Evolutionary conservation across 2,888 invertebrate genomes (phyloP).

Genomic region (Coenonympha arcania): DNA sequence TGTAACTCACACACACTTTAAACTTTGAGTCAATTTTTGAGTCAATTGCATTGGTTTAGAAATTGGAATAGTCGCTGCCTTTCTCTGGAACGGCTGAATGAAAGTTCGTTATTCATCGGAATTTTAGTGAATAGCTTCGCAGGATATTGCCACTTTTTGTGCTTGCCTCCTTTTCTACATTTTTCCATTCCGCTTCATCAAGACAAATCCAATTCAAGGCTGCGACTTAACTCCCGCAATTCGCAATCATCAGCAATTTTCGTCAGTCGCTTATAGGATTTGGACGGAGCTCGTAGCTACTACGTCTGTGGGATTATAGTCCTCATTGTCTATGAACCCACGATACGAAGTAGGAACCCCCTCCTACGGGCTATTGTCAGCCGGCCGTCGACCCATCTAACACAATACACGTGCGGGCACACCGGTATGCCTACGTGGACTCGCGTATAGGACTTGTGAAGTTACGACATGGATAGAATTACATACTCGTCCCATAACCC

Average conservation of each 20-base stretch:
- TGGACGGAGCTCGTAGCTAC: neutral
- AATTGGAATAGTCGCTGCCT: too few species aligned
- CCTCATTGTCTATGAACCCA: constrained; percentile 43
- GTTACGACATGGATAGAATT: neutral
- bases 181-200: neutral
- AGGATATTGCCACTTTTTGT: too few species aligned
- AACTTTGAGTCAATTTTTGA: too few species aligned
- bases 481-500: too few species aligned
- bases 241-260: neutral
- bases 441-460: neutral
- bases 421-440: neutral
- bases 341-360: constrained; percentile 17
- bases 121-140: too few species aligned
- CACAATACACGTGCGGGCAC: constrained; percentile 35
- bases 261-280: neutral
- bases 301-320: constrained; percentile 22
- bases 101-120: too few species aligned
- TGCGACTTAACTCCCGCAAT: neutral
- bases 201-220: neutral
- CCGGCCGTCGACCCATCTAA: constrained; percentile 54
- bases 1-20: too few species aligned
- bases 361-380: constrained; percentile 40
- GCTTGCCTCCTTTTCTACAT: too few species aligned
- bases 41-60: too few species aligned
- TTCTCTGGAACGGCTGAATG: too few species aligned